Percentiles rank a stretch among this genome's conserved stretches.
Conservation (phyloP, 2,797 vertebrate genomes). For the Acipenser oxyrinchus region DNA sequence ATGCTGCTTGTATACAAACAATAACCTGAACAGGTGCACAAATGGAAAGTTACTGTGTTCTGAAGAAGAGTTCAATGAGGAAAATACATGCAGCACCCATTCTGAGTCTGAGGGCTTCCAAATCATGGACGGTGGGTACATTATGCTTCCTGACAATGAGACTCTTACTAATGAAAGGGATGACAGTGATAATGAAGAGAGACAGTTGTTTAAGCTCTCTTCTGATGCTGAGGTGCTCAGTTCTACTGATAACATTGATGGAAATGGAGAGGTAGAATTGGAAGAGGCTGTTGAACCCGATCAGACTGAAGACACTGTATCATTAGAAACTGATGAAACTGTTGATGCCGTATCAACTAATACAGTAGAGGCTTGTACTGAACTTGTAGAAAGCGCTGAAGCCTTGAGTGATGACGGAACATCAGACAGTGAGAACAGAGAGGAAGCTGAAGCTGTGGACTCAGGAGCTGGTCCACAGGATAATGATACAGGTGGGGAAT, state of each 20-base stretch:
- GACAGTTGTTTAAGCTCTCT: slow-evolving; percentile 21
- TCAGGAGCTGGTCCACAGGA: no score
- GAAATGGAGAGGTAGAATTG: slow-evolving; percentile 21
- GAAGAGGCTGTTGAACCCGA: slow-evolving; percentile 15
- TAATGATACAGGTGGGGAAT: slow-evolving; percentile 16
- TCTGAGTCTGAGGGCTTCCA: slow-evolving; percentile 35
- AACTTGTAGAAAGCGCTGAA: slow-evolving; percentile 6
- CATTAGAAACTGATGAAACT: slow-evolving; percentile 37
- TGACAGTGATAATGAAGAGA: slow-evolving; percentile 27
- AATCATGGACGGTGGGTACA: slow-evolving; percentile 38
- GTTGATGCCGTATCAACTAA: slow-evolving; percentile 46
- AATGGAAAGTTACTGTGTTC: slow-evolving; percentile 66
- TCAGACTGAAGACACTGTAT: slow-evolving; percentile 36
- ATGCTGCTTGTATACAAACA: slow-evolving; percentile 44
- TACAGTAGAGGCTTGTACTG: slow-evolving; percentile 33
- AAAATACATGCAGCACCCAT: slow-evolving; percentile 16
- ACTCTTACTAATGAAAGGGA: slow-evolving; percentile 27
- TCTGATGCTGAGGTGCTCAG: slow-evolving; percentile 18
- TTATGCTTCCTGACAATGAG: slow-evolving; percentile 32
- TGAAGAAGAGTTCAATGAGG: slow-evolving; percentile 50
- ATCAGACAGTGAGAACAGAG: no score
- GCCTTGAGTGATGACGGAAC: no score
- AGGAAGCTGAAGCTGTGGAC: no score
- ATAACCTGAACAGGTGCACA: slow-evolving; percentile 49
- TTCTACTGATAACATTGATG: slow-evolving; percentile 20